Conservation (phyloP, 2,888 invertebrate species). For the Lumbricus terrestris region DNA sequence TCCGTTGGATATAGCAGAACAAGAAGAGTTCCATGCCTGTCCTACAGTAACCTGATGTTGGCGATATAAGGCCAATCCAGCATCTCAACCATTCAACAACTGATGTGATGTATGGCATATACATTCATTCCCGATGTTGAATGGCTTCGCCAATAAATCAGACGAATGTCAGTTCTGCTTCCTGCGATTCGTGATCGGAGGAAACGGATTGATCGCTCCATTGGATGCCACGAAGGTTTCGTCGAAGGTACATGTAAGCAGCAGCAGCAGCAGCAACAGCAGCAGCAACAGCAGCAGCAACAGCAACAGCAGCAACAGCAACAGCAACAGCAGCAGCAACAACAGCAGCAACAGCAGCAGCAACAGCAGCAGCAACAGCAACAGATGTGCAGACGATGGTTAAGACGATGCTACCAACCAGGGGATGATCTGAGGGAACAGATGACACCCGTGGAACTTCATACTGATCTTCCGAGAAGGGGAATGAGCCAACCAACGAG, state of each 20-base stretch:
- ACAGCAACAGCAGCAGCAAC: not conserved
- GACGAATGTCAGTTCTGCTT: not conserved
- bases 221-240: not conserved
- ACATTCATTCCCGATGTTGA: too few species aligned
- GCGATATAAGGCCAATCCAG: too few species aligned
- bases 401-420: not conserved
- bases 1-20: too few species aligned
- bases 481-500: too few species aligned
- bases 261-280: not conserved
- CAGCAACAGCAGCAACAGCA: not conserved
- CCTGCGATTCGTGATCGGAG: not conserved
- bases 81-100: not conserved
- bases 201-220: not conserved
- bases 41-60: too few species aligned
- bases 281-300: not conserved
- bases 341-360: not conserved
- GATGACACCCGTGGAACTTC: too few species aligned
- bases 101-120: too few species aligned
- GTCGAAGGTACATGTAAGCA: not conserved
- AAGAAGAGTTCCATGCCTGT: too few species aligned
- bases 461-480: too few species aligned
- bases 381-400: too few species aligned
- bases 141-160: not conserved
- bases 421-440: too few species aligned
- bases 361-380: not conserved